Conservation (phyloP, 30 jellyfish, hydroid and myxozoan genomes). For the Aurelia sp. region DNA sequence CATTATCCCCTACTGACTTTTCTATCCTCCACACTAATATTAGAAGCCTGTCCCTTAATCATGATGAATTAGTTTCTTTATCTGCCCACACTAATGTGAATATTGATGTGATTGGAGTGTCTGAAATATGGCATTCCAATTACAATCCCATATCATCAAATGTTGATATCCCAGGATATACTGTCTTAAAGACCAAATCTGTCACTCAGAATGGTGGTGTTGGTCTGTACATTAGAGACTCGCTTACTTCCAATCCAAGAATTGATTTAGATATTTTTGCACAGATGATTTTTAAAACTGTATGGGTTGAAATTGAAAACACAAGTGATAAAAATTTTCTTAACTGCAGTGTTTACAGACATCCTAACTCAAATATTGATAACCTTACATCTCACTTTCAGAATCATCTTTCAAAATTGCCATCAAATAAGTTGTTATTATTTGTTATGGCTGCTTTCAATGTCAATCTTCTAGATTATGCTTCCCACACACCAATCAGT, state of each 20-base stretch:
- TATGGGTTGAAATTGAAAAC: too few species aligned
- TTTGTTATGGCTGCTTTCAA: too few species aligned
- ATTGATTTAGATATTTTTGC: constrained; percentile 18
- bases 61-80: constrained; percentile 56
- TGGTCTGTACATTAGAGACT: constrained; percentile 34
- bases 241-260: background rate
- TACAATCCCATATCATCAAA: background rate
- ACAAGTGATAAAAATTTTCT: too few species aligned
- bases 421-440: too few species aligned
- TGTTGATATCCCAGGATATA: background rate
- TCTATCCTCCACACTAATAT: constrained; percentile 50
- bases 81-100: constrained; percentile 16
- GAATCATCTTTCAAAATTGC: too few species aligned
- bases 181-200: background rate
- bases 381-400: too few species aligned
- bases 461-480: too few species aligned
- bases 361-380: too few species aligned
- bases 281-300: constrained; percentile 1
- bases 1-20: constrained; percentile 13
- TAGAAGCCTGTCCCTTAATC: constrained; percentile 41
- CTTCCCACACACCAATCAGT: too few species aligned
- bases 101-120: background rate
- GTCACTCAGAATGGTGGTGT: constrained; percentile 48
- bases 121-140: constrained; percentile 46
- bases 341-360: too few species aligned